Evolutionary conservation across 2,113 vertebrate genomes (phyloP), one percentile per base, ranked within the genome.

Genomic region (Enhydra lutris): DNA sequence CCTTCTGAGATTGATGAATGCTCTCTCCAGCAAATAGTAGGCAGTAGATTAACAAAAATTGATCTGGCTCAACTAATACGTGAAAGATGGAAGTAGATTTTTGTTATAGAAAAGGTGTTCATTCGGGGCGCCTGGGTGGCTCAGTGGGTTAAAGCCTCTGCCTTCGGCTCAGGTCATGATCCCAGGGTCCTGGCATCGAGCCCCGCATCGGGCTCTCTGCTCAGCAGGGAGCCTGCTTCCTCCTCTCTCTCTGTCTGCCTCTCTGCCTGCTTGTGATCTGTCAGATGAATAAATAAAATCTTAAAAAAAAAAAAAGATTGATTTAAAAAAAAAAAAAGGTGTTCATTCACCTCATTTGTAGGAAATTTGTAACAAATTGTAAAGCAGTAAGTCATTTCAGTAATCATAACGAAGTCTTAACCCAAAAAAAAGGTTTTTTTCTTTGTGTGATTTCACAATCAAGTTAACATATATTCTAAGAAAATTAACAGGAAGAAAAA

Each of bases 401-500:
- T 82, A 90, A 86, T 31, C 42, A 91, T 59, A 87, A 55, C 18
- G n/a, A 71, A 95, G 42, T 80, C 45, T 47, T 24, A 81, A 36
- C 52, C 52, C 78, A 80, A 42, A 82, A 65, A 65, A 57, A 21
- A 21, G 21, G 7, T 57, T 57, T 57, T 57, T 34, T 83, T 94
- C 23, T 80, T 47, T 74, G 10, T 63, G 42, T 91, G 69, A 76
- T 31, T 81, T 78, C 24, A 69, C 39, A 69, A 31, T 88, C 42
- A 92, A 63, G 23, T 55, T 81, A 84, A 39, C 36, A 55, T 73
- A 67, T 79, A 67, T 79, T 63, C 29, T 95, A 18, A 91, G 78
- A 82, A 93, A 97, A 91, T 69, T 85, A 89, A 92, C 10, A 91
- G 39, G 18, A 86, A 94, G 34, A 59, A 93, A 94, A 94, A 79